These are phyloP conservation scores for Poecilia picta DNA, from an alignment of 2,797 vertebrate genomes.

Conservation along the genomic window DNA sequence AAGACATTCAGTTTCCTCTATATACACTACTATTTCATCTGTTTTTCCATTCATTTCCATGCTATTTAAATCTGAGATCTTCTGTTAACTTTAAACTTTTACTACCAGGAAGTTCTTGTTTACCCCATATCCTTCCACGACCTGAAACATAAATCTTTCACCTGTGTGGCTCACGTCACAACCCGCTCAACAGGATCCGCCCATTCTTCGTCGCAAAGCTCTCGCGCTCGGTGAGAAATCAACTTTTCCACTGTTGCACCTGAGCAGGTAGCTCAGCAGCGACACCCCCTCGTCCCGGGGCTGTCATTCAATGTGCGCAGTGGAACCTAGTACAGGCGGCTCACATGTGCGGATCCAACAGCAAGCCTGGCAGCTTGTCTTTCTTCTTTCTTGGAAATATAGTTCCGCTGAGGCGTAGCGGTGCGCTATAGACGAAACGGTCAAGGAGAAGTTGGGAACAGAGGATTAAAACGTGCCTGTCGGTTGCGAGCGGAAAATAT, in stretches of 20 bases:
- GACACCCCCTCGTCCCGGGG: constrained; percentile 13
- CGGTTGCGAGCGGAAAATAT: constrained; percentile 23
- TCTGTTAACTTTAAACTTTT: neutral
- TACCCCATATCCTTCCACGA: neutral
- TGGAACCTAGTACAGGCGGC: no score
- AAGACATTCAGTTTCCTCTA: no score
- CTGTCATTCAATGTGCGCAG: constrained; percentile 8
- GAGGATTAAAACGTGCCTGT: neutral
- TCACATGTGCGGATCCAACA: neutral
- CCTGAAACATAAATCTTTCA: neutral
- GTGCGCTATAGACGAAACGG: neutral
- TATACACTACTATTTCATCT: no score
- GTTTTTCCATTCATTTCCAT: no score
- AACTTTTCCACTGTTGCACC: neutral
- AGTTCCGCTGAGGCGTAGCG: neutral
- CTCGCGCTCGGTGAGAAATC: neutral
- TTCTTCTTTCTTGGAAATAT: neutral
- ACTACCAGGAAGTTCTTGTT: neutral
- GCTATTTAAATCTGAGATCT: neutral
- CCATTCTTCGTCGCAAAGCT: neutral
- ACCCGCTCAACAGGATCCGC: neutral
- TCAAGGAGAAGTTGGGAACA: neutral
- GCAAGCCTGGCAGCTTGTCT: no score
- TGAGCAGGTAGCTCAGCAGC: neutral
- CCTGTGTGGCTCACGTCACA: neutral